Percentiles rank a stretch among this genome's conserved stretches.
Conservation (phyloP, 2,888 invertebrate species). For the Microctonus aethiopoides region DNA sequence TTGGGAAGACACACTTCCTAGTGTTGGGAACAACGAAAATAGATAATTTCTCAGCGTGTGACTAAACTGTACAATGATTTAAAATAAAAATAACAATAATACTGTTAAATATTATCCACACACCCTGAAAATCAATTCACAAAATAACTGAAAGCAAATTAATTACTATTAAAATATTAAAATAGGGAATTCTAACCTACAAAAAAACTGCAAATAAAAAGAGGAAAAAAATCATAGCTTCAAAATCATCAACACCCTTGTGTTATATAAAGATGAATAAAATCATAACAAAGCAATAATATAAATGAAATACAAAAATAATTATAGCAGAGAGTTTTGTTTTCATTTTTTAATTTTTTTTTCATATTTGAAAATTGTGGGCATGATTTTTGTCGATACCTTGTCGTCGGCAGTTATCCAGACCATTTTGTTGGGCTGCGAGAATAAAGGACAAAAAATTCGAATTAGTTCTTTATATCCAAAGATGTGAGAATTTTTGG, state of each 20-base stretch:
- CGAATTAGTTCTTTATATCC: constrained; percentile 53
- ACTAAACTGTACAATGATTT: not conserved
- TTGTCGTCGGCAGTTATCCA: constrained; percentile 65
- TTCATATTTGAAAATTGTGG: constrained; percentile 14
- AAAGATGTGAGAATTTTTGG: not conserved
- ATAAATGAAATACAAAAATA: constrained; percentile 25
- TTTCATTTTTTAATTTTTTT: not conserved
- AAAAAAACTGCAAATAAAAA: not conserved
- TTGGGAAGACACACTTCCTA: not conserved
- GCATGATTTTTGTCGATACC: constrained; percentile 51
- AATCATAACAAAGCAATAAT: constrained; percentile 20
- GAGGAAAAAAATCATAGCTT: not conserved
- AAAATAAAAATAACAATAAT: not conserved
- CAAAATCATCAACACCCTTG: not conserved
- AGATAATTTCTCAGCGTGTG: not conserved
- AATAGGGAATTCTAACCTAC: not conserved
- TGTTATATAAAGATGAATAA: not conserved
- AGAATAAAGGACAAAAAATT: constrained; percentile 61
- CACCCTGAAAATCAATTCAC: not conserved
- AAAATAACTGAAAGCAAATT: not conserved
- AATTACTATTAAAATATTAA: not conserved
- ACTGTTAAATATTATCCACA: not conserved
- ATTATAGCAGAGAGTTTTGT: constrained; percentile 21
- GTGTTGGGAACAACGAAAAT: constrained; percentile 4
- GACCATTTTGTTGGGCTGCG: constrained; percentile 66